Conservation (phyloP, 2,113 vertebrate species). For the Petaurus breviceps region DNA sequence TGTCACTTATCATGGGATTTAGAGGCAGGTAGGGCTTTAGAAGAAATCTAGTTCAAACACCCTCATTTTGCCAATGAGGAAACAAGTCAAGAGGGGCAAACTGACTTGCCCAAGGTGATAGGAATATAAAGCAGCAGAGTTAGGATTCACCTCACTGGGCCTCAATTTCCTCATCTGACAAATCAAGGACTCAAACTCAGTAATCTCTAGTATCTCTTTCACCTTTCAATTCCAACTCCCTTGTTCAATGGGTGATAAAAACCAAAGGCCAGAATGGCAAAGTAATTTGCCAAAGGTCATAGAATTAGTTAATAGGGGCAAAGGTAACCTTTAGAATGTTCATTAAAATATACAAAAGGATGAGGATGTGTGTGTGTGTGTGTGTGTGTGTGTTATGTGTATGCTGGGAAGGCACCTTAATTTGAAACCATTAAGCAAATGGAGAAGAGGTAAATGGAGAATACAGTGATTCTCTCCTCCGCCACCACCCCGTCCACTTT, state of each 20-base stretch:
- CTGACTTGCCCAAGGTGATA: background rate
- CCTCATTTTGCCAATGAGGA: background rate
- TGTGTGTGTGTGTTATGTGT: background rate
- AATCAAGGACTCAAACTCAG: background rate
- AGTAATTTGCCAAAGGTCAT: background rate
- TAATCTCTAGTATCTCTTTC: background rate
- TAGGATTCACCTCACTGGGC: background rate
- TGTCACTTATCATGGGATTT: background rate
- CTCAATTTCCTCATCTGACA: background rate
- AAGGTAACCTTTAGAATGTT: conserved; percentile 2
- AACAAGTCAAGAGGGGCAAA: background rate
- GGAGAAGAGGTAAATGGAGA: background rate
- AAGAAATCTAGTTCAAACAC: background rate
- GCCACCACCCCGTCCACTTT: background rate
- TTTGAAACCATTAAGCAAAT: conserved; percentile 32
- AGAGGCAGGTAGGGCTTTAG: background rate
- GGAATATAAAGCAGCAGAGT: background rate
- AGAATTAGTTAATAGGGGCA: background rate
- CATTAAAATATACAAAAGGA: conserved; percentile 15
- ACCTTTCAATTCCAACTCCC: background rate
- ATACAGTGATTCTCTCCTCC: background rate
- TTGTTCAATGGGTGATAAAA: background rate
- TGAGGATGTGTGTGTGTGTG: background rate
- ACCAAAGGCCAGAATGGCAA: background rate
- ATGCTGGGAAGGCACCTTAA: conserved; percentile 36